Conservation (phyloP, 2,797 vertebrate genomes). For the Miichthys miiuy region DNA sequence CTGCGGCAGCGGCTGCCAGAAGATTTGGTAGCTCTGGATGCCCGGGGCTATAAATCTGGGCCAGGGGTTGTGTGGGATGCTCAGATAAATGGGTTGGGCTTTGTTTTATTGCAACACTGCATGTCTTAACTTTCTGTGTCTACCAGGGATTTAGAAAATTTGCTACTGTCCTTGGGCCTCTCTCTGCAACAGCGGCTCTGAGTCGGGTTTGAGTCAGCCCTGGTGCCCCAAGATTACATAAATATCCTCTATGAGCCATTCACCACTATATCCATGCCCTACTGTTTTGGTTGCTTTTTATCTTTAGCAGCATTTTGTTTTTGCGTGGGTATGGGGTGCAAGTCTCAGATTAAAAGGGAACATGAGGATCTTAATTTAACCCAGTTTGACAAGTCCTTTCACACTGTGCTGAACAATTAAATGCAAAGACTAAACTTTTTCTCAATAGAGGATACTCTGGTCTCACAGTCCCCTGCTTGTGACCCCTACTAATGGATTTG, state of each 20-base stretch:
- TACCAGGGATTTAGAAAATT: conserved; percentile 81
- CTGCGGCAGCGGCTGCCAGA: conserved; percentile 72
- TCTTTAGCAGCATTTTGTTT: conserved; percentile 64
- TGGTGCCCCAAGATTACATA: conserved; percentile 81
- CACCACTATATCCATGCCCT: conserved; percentile 61
- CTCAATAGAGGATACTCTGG: conserved; percentile 36
- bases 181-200: conserved; percentile 73
- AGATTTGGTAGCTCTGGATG: conserved; percentile 82
- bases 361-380: conserved; percentile 66
- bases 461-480: conserved; percentile 27
- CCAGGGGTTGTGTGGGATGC: conserved; percentile 84
- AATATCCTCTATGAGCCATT: conserved; percentile 78
- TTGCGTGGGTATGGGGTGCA: conserved; percentile 50
- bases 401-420: conserved; percentile 60
- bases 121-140: conserved; percentile 85
- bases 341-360: conserved; percentile 70
- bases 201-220: conserved; percentile 77
- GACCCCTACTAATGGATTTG: conserved; percentile 65
- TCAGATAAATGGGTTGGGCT: conserved; percentile 84
- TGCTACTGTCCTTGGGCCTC: conserved; percentile 82
- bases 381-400: conserved; percentile 65
- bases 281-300: conserved; percentile 70
- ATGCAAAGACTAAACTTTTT: conserved; percentile 62
- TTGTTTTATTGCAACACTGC: conserved; percentile 83
- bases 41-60: conserved; percentile 82